Base-by-base conservation (phyloP, 2,797 vertebrate genomes). In the Salmo trutta region DNA sequence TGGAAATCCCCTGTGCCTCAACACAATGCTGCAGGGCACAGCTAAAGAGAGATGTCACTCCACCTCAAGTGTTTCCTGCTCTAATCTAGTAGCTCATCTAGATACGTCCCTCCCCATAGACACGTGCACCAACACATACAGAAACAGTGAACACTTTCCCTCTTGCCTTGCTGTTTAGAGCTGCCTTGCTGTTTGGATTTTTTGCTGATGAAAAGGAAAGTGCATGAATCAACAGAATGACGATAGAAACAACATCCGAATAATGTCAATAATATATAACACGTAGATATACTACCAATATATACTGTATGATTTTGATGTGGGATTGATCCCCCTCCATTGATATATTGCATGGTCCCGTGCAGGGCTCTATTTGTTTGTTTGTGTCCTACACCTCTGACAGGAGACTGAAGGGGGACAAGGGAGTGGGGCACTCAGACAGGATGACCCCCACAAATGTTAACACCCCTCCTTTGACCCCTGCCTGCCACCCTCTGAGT, bases 391-490 rank as follows among this genome's bases (percentile, higher is more conserved):
- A 54, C 16, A 54, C 14, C 53, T 19, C 53, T 54, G 53, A 54
- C 53, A 54, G n/a, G 21, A 12, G 7, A 62, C n/a, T 12, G 17
- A 24, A 62, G 59, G n/a, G n/a, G 8, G 56, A n/a, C 16, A 54
- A 15, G 14, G 5, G 16, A 54, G 53, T 1, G 52, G 53, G 56
- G 56, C 56, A 62, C 56, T 56, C 27, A 66, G 8, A 24, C 8
- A 10, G 10, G 24, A 15, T 64, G 24, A 64, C 7, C 62, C n/a
- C 10, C 62, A n/a, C 24, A 1, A 24, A 65, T 4, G n/a, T 24
- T 65, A 24, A 27, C 62, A 66, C 14, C 73, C 64, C 65, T 78
- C 47, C 71, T 65, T 59, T 73, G 65, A 52, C 65, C 71, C 76
- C 47, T 41, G 27, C 59, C 27, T 62, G 47, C 56, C 36, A n/a